Evolutionary conservation across 2,888 invertebrate genomes (phyloP).

Genomic region (Sphaerophoria taeniata): DNA sequence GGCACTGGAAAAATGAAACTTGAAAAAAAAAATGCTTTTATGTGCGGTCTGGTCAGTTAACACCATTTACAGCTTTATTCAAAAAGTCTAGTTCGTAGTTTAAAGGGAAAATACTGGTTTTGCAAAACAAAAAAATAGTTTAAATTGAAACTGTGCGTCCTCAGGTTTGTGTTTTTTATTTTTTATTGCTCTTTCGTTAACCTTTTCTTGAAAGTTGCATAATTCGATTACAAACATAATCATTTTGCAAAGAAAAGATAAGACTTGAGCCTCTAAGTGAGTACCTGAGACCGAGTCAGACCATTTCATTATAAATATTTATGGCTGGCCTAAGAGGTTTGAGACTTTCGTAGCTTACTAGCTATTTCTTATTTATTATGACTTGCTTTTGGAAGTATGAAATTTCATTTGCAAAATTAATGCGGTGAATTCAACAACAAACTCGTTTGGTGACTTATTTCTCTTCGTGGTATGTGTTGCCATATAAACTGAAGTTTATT

Average conservation of each 20-base stretch:
- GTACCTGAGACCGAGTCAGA: too few relatives aligned
- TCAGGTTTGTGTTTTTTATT: too few relatives aligned
- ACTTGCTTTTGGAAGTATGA: constrained; percentile 18
- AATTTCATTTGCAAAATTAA: constrained; percentile 51
- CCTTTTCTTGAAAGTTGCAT: too few relatives aligned
- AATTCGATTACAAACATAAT: too few relatives aligned
- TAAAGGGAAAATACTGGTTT: too few relatives aligned
- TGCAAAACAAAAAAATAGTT: too few relatives aligned
- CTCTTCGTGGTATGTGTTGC: constrained; percentile 17
- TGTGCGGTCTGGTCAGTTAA: constrained; percentile 33
- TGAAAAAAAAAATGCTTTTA: neutral
- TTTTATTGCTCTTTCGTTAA: too few relatives aligned
- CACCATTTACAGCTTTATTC: neutral
- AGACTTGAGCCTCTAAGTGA: too few relatives aligned
- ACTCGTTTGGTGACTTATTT: constrained; percentile 56
- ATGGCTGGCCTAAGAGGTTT: neutral
- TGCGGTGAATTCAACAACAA: constrained; percentile 35
- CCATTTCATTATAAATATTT: too few relatives aligned
- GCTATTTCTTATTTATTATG: constrained; percentile 11
- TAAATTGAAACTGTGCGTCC: too few relatives aligned
- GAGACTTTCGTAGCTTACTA: neutral
- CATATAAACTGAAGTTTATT: constrained; percentile 39
- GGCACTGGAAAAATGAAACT: constrained; percentile 41
- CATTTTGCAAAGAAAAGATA: too few relatives aligned
- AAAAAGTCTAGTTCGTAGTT: too few relatives aligned